A percentile compares a stretch with the other conserved stretches of the same genome.
phyloP scores from a whole-genome alignment of 2,113 vertebrate species.

The Tonatia bakeri region DNA sequence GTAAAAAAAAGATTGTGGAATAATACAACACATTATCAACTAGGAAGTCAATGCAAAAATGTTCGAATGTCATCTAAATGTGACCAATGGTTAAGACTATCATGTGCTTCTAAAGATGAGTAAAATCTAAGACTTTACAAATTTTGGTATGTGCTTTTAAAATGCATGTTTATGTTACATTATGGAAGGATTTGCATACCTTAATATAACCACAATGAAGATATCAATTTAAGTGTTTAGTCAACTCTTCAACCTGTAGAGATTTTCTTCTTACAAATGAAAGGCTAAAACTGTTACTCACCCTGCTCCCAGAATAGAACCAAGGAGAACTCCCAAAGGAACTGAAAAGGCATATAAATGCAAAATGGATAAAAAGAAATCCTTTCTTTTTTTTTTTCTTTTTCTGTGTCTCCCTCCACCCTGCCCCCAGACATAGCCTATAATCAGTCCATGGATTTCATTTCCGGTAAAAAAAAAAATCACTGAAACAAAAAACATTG shows the following conservation, averaged over 20 bases:
- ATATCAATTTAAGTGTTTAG: conserved; percentile 56
- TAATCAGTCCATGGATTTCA: conserved; percentile 48
- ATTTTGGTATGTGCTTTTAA: conserved; percentile 35
- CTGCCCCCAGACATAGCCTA: not conserved
- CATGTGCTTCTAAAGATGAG: conserved; percentile 44
- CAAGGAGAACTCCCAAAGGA: not conserved
- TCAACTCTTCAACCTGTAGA: conserved; percentile 38
- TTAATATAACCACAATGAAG: conserved; percentile 53
- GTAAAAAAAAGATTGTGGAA: not conserved
- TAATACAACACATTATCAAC: conserved; percentile 35
- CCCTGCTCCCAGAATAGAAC: conserved; percentile 39
- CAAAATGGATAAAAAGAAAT: conserved; percentile 55
- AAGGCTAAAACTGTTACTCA: conserved; percentile 47
- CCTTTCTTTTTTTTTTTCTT: conserved; percentile 3
- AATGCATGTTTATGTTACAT: conserved; percentile 50
- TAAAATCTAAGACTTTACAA: not conserved
- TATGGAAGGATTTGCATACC: conserved; percentile 54
- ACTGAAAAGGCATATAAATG: conserved; percentile 49
- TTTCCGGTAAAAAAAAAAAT: conserved; percentile 39
- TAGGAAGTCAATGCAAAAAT: not conserved
- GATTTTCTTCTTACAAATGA: conserved; percentile 55
- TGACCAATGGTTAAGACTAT: conserved; percentile 38
- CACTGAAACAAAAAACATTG: conserved; percentile 1
- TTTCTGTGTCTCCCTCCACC: too few relatives aligned
- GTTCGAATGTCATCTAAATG: conserved; percentile 18